Percentiles rank a stretch among this genome's conserved stretches.
phyloP scores from a whole-genome alignment of 2,113 vertebrate genomes.

The Poecilia latipinna region DNA sequence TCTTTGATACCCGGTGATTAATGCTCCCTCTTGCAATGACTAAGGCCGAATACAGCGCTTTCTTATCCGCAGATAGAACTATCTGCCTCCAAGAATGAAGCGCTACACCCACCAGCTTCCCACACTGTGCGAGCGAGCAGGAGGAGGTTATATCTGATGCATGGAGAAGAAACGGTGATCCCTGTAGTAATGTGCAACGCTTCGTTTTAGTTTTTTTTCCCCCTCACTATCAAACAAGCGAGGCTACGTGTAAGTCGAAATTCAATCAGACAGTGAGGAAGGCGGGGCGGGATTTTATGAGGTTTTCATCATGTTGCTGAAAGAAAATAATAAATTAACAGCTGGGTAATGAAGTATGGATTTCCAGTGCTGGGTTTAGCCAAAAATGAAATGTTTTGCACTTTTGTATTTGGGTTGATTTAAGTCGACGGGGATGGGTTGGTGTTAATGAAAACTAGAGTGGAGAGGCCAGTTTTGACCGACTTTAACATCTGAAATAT shows the following conservation, averaged over 20 bases:
- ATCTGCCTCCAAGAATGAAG: constrained; percentile 34
- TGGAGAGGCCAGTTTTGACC: not conserved
- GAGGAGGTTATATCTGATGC: constrained; percentile 48
- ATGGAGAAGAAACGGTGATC: constrained; percentile 33
- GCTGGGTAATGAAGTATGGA: not conserved
- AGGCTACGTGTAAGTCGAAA: constrained; percentile 2
- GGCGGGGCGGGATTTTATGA: not conserved
- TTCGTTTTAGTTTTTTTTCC: not conserved
- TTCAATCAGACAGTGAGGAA: constrained; percentile 11
- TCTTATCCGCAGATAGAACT: constrained; percentile 40
- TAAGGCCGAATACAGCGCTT: constrained; percentile 52
- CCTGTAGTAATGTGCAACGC: constrained; percentile 26
- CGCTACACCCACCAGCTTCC: constrained; percentile 56
- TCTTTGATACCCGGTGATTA: constrained; percentile 48
- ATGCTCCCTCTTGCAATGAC: constrained; percentile 51
- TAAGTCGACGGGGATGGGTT: not conserved
- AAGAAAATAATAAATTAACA: not conserved
- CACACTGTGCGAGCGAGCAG: constrained; percentile 37
- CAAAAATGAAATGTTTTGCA: not conserved
- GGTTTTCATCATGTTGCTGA: not conserved
- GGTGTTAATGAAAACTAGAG: not conserved
- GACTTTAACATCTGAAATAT: not conserved
- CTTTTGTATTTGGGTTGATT: not conserved
- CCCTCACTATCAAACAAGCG: constrained; percentile 10
- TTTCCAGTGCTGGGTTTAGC: not conserved